Conservation (phyloP, 2,113 vertebrate genomes). For the Perognathus longimembris region DNA sequence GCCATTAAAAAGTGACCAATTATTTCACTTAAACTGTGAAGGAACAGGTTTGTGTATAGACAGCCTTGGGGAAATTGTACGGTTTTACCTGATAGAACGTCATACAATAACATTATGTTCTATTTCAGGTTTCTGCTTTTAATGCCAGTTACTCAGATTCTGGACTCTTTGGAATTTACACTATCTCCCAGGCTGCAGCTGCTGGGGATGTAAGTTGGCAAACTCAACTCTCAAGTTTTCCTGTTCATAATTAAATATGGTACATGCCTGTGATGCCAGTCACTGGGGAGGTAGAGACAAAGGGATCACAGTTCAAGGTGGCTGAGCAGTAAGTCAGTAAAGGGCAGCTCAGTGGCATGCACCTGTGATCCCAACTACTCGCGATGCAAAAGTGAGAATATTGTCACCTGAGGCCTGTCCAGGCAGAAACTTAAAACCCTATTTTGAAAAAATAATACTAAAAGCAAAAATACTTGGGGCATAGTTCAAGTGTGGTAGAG, state of each 20-base stretch:
- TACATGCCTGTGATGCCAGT: too few species aligned
- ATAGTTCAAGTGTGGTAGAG: too few species aligned
- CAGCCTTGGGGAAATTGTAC: background rate
- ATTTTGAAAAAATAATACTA: too few species aligned
- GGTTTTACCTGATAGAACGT: background rate
- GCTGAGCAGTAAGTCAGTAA: too few species aligned
- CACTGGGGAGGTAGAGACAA: too few species aligned
- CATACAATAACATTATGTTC: background rate
- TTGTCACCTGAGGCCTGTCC: too few species aligned
- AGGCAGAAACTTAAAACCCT: too few species aligned
- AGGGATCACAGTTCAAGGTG: too few species aligned
- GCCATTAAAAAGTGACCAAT: background rate
- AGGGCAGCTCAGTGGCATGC: too few species aligned
- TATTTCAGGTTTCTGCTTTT: constrained; percentile 93
- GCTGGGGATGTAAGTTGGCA: constrained; percentile 90
- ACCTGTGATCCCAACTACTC: too few species aligned
- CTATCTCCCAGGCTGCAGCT: constrained; percentile 89
- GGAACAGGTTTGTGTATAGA: background rate
- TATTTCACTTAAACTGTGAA: background rate
- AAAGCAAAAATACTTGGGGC: too few species aligned
- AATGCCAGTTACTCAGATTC: constrained; percentile 95
- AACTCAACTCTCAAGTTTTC: background rate
- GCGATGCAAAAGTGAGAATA: too few species aligned
- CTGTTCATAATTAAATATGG: background rate
- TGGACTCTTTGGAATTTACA: constrained; percentile 96